Percentiles rank a stretch among this genome's conserved stretches.
phyloP scores from a whole-genome alignment of 2,888 invertebrate genomes.

The Pediacus dermestoides region DNA sequence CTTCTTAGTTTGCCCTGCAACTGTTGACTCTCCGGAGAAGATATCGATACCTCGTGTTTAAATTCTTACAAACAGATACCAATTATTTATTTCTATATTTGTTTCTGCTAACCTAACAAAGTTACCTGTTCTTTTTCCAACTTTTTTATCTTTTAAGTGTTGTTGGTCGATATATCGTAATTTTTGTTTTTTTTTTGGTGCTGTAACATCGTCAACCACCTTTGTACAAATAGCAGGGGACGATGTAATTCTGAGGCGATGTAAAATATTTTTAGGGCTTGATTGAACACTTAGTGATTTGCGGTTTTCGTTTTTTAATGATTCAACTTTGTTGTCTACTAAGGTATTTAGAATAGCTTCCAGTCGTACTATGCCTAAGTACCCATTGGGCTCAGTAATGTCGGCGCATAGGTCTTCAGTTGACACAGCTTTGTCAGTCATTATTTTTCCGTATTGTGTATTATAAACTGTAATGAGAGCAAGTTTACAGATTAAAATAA shows the following conservation, averaged over 20 bases:
- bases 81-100: too few species aligned
- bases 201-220: conserved; percentile 19
- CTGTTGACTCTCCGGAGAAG: conserved; percentile 28
- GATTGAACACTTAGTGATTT: conserved; percentile 44
- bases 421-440: conserved; percentile 68
- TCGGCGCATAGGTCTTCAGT: conserved; percentile 56
- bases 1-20: conserved; percentile 19
- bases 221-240: conserved; percentile 24
- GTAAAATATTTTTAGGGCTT: conserved; percentile 46
- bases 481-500: too few species aligned
- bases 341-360: conserved; percentile 69
- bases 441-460: too few species aligned
- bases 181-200: conserved; percentile 22
- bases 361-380: conserved; percentile 57
- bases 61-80: conserved; percentile 36
- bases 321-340: conserved; percentile 68
- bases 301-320: conserved; percentile 53
- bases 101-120: too few species aligned
- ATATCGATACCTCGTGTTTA: conserved; percentile 40
- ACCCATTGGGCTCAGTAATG: conserved; percentile 36
- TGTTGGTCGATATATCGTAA: conserved; percentile 9
- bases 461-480: too few species aligned
- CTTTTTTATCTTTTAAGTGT: neutral
- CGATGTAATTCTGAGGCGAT: conserved; percentile 42
- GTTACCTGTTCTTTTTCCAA: neutral